These are phyloP conservation scores for Trichosurus vulpecula DNA, from an alignment of 2,797 vertebrate genomes.

Conservation along the genomic window DNA sequence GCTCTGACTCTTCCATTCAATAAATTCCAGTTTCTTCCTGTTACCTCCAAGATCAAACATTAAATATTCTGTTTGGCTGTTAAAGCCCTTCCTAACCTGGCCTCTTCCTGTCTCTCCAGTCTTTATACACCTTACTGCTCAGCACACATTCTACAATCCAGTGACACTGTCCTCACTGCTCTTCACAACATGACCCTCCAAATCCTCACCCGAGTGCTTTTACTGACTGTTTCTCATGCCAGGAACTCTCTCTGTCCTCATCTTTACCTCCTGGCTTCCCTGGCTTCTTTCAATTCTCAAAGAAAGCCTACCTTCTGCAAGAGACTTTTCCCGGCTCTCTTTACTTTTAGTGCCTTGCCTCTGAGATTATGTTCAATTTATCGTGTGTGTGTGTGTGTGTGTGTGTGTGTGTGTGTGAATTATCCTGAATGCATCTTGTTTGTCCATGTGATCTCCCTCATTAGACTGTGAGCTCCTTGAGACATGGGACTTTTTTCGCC, in stretches of 20 bases:
- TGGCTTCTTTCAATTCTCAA: neutral
- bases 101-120: neutral
- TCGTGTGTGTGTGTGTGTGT: neutral
- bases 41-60: neutral
- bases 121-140: neutral
- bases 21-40: neutral
- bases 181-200: neutral
- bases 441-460: neutral
- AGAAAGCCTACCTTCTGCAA: neutral
- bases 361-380: neutral
- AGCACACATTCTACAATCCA: neutral
- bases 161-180: neutral
- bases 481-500: neutral
- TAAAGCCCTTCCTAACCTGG: neutral
- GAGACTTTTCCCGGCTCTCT: neutral
- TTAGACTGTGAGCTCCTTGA: neutral
- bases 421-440: neutral
- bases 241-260: neutral
- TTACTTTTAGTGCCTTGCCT: neutral
- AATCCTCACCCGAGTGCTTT: neutral
- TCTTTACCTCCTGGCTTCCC: neutral
- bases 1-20: neutral
- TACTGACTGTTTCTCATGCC: neutral
- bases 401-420: no score
- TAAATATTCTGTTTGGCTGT: neutral